Evolutionary conservation across 2,888 invertebrate genomes (phyloP), one percentile per base, ranked within the genome.

Genomic region (Crocallis elinguaria): DNA sequence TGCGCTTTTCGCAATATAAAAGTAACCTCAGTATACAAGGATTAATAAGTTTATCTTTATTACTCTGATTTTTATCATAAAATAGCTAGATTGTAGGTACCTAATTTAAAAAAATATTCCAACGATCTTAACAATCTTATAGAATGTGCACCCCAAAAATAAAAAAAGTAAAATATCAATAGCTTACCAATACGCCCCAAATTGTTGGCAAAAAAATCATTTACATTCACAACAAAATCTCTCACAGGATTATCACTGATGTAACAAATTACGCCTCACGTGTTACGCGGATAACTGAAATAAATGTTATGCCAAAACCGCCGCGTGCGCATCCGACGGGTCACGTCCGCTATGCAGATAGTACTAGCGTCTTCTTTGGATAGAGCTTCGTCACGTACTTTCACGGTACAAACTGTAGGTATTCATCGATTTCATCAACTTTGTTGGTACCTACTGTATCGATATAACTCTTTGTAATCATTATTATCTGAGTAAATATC

Each of bases 331-430:
- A 48, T 27, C 43, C 13, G 14, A 16, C 4, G 8, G 25, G 32
- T 46, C 66, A 59, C 63, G 66, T 71, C 48, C 61, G 27, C 29
- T 32, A 8, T 6, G 14, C 17, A 27, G 33, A 51, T 44, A 43
- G 30, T 37, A 16, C 35, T 39, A 38, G 49, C 37, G 44, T 19
- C 9, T 37, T 36, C 36, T 48, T 17, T 39, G 43, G 51, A 29
- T 32, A 52, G 50, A 59, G 58, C 65, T 66, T 67, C 54, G 61
- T 64, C 75, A 75, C 75, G 74, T 75, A 73, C 66, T 71, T 69
- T 73, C 73, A 64, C 65, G 36, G 44, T 46, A 8, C 32, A 25
- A 42, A 19, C 39, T 45, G 3, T 44, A 14, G 39, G 39, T 25
- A 25, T 21, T 46, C 32, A 27, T 36, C 42, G 38, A 42, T 21